A percentile compares a stretch with the other conserved stretches of the same genome.
Evolutionary conservation across 2,888 invertebrate species (phyloP).

Genomic region (Melieria picta): DNA sequence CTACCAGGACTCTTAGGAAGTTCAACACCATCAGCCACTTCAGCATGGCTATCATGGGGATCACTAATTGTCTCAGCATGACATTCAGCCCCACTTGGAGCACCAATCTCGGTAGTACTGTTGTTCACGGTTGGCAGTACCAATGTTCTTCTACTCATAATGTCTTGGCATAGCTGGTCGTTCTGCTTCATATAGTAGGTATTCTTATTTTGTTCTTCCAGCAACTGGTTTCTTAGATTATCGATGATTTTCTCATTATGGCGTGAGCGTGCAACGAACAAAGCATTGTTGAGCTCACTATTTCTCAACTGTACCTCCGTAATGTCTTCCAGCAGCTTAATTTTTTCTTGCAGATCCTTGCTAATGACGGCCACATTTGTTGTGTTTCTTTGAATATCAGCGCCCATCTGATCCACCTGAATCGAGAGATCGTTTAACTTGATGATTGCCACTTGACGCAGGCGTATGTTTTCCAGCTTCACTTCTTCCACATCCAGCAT

Average conservation of each 20-base stretch:
- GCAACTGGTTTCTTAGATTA: slow-evolving; percentile 49
- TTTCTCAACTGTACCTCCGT: slow-evolving; percentile 53
- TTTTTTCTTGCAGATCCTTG: slow-evolving; percentile 49
- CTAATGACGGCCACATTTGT: slow-evolving; percentile 43
- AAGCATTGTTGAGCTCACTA: slow-evolving; percentile 47
- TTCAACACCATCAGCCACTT: no score
- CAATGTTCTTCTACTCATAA: no score
- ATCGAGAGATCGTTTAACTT: slow-evolving; percentile 43
- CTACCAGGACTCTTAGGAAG: no score
- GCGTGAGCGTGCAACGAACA: slow-evolving; percentile 46
- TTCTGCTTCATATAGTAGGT: background rate
- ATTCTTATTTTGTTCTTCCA: slow-evolving; percentile 45
- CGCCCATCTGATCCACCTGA: slow-evolving; percentile 48
- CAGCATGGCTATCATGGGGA: no score
- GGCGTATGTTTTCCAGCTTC: no score
- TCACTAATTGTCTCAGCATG: no score
- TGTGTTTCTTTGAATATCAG: slow-evolving; percentile 43
- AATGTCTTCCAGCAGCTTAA: slow-evolving; percentile 53
- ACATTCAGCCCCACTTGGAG: no score
- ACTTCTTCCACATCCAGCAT: no score
- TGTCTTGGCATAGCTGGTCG: no score
- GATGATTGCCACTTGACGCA: no score
- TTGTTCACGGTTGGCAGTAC: no score
- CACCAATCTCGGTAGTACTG: no score
- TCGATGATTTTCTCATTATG: slow-evolving; percentile 49